Evolutionary conservation across 2,888 invertebrate genomes (phyloP), one percentile per base, ranked within the genome.

Genomic region (Portevinia maculata): DNA sequence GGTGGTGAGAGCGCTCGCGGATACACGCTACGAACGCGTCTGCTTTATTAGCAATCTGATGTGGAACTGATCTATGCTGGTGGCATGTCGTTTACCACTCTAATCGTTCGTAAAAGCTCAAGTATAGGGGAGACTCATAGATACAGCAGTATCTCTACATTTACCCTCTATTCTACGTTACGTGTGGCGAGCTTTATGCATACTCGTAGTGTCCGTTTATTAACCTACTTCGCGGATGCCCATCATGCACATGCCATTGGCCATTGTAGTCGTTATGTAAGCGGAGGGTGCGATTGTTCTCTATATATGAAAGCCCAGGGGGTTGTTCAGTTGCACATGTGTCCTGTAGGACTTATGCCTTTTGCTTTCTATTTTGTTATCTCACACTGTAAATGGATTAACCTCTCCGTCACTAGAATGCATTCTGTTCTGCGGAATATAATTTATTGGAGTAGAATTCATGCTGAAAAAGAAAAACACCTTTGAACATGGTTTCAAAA

Each of bases 51-150:
- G 73, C 67, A 60, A 67, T 65, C 71, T 78, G 34, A 44, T 71
- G 71, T 73, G 60, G 62, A 83, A 83, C 83, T 83, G 83, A 83
- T 78, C 83, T 78, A 62, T 57, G 64, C 55, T 48, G 64, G 70
- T 62, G 48, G 32, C 57, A 15, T 76, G 28, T 48, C 57, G 17
- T 76, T 34, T 41, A 59, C 44, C 50, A 62, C 13, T 59, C 32
- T 65, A 71, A 71, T 76, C 71, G 67, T 8, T 65, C 32, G 55
- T 55, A 67, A 78, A 83, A 83, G 83, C 83, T 83, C 71, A 60
- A 28, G 46, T 5, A 24, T n/a, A n/a, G n/a, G n/a, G 11, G 34
- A 44, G n/a, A 46, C 50, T 52, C 59, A 53, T 50, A 57, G 64
- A 59, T 62, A 44, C 46, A 79, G 67, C 73, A 52, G 13, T 59